phyloP scores from a whole-genome alignment of 2,113 vertebrate genomes.

The Hipposideros armiger region DNA sequence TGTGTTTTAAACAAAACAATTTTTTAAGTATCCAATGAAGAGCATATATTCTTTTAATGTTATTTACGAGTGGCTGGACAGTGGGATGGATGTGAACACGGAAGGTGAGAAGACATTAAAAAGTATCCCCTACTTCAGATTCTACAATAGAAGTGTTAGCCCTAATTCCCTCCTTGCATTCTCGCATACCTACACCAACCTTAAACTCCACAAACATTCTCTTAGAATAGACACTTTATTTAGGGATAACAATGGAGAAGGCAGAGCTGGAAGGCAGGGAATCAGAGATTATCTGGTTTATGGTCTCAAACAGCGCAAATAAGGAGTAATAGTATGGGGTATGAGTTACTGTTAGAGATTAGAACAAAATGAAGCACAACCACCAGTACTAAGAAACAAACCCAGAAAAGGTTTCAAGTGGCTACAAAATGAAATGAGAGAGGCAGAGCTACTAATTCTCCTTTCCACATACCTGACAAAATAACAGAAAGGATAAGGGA shows the following conservation, averaged over 20 bases:
- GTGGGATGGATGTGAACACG: background rate
- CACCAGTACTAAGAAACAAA: constrained; percentile 45
- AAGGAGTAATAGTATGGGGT: background rate
- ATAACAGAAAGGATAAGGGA: constrained; percentile 69
- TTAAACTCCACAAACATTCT: background rate
- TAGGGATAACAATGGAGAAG: background rate
- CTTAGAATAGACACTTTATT: background rate
- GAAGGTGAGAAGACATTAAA: background rate
- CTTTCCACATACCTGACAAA: constrained; percentile 71
- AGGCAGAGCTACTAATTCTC: constrained; percentile 61
- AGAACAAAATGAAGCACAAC: background rate
- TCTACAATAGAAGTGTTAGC: background rate
- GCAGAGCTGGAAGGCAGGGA: background rate
- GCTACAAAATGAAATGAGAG: constrained; percentile 39
- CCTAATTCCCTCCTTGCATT: background rate
- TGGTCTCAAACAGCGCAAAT: background rate
- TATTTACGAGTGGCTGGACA: background rate
- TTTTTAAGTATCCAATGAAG: background rate
- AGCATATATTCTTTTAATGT: background rate
- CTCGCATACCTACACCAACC: background rate
- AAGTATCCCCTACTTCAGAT: background rate
- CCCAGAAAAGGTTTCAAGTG: constrained; percentile 54
- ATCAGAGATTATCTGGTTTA: background rate
- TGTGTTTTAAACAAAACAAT: background rate
- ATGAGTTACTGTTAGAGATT: background rate